Evolutionary conservation across 53 echinoderm and acorn worm species (phyloP), one percentile per base, ranked within the genome.

Genomic region (Crossaster papposus): DNA sequence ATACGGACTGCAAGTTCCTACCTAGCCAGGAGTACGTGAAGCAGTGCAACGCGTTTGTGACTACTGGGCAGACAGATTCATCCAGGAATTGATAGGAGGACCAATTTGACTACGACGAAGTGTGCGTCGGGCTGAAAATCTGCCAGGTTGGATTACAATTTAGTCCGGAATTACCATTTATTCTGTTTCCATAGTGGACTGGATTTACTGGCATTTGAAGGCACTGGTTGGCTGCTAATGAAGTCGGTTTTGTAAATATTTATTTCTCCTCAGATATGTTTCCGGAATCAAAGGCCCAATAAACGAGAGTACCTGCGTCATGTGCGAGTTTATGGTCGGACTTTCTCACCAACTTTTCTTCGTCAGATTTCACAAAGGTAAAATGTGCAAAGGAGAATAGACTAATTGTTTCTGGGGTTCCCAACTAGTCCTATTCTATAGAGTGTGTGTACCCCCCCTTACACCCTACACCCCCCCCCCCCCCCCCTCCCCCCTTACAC

Each of bases 281-380:
- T 26, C 36, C 58, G 7, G 64, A 36, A 20, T 31, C 65, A 1
- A 64, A 62, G 0, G 33, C 68, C 24, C 58, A 73, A 14, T 18
- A 17, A 36, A 50, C 29, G 7, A 82, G 37, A 82, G 33, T 7
- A 84, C 75, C 5, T 94, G 94, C 70, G 68, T 80, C 36, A 68
- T 95, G 53, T 95, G 95, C 72, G 18, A 65, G 80, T 20, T 79
- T 63, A 17, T 74, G 70, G 18, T 22, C n/a, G 34, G 80, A 79
- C 23, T 31, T 78, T 36, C 81, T 81, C 15, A 30, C 55, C 20
- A 22, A 30, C 7, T 26, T 34, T 5, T 34, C 34, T 17, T 63
- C 54, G 51, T 22, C 29, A 58, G 28, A 54, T 33, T 81, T 58
- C 35, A 81, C 58, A 29, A 33, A 81, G 81, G 81, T 81, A 74